phyloP scores from a whole-genome alignment of 2,113 vertebrate species.

The Neopipo cinnamomea region DNA sequence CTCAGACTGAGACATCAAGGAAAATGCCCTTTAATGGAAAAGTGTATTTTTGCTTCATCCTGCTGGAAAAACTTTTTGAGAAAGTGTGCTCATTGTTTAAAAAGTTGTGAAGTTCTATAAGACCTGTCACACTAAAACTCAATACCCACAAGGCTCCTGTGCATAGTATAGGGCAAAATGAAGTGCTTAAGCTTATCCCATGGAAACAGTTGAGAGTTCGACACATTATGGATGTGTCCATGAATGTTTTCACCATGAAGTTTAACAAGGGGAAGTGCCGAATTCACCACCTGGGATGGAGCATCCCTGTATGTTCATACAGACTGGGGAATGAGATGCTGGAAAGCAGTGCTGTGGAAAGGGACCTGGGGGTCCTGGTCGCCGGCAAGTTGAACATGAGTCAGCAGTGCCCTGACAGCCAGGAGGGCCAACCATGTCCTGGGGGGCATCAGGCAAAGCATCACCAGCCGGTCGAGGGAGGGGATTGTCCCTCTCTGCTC shows the following conservation, averaged over 20 bases:
- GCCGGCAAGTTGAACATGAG: not conserved
- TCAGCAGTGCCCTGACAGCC: not conserved
- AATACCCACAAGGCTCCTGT: not conserved
- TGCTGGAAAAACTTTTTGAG: constrained; percentile 7
- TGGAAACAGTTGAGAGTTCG: not conserved
- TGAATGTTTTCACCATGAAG: not conserved
- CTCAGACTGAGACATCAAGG: not conserved
- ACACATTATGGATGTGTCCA: not conserved
- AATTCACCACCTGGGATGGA: not conserved
- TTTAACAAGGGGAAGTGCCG: not conserved
- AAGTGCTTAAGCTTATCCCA: not conserved
- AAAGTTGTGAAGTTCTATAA: not conserved
- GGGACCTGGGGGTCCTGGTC: not conserved
- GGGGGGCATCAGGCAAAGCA: not conserved
- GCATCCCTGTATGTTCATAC: not conserved
- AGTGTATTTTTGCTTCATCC: not conserved
- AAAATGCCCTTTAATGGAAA: not conserved
- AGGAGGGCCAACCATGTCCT: not conserved
- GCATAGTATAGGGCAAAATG: not conserved
- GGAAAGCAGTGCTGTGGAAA: not conserved
- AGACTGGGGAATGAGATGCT: not conserved
- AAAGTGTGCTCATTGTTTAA: not conserved
- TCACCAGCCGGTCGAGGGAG: not conserved
- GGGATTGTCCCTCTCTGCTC: not conserved
- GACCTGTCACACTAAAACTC: not conserved